Evolutionary conservation across 2,797 vertebrate species (phyloP), one percentile per base, ranked within the genome.

Genomic region (Macroramphosus scolopax): DNA sequence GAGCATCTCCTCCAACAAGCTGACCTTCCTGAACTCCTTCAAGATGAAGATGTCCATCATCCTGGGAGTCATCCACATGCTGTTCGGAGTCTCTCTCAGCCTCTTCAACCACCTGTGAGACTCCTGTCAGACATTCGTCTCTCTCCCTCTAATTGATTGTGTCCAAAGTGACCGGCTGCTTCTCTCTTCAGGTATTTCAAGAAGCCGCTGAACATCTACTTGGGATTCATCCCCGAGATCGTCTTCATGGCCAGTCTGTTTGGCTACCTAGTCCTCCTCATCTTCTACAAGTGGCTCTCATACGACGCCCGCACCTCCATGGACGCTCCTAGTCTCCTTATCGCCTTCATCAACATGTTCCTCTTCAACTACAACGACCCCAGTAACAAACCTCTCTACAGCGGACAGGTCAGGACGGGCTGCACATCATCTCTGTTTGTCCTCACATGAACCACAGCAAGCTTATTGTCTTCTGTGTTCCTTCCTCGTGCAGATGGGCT

Each of bases 31-130:
- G 63, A 99, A 99, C 80, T 99, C 97, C 2, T 99, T 97, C 57
- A 99, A 99, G 81, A 99, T 99, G 97, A 99, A 99, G 82, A 99
- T 98, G 95, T 99, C 97, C 0, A 83, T 98, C 26, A 87, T 96
- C 67, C 86, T 99, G 41, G 97, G 97, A 18, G 91, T 99, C 58
- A 83, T 93, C 77, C 97, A 99, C 70, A 99, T 99, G 97, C 47
- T 93, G 25, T 99, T 99, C 63, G 97, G 97, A 30, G 90, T 98
- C 25, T 70, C 80, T 0, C 87, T 92, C 50, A 89, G 90, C 40
- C 87, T 91, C 32, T 91, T 91, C 74, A 92, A 92, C 75, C 89
- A 91, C 75, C 49, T 89, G 91, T 91, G 64, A 63, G 88, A 43
- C 6, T 36, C 26, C 41, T 8, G 22, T 26, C 8, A 5, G 3